Base-by-base conservation (phyloP, 2,888 invertebrate genomes). In the Ormyrus thymus region DNA sequence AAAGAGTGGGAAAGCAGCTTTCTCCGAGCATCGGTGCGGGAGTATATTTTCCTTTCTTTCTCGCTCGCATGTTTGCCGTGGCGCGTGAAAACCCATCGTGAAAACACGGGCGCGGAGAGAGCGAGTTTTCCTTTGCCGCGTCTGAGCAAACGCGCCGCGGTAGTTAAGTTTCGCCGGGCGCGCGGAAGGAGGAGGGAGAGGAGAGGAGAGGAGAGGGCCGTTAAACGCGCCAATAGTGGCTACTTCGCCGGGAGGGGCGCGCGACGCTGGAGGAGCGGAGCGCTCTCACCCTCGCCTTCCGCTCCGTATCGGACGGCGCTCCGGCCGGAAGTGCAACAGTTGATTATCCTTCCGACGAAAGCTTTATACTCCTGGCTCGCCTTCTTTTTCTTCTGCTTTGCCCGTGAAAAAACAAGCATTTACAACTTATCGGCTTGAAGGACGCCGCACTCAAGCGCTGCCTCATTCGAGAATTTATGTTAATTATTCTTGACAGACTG, bases 21-120 rank as follows among this genome's bases (percentile, higher is more conserved):
- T 83, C 83, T 76, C 83, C 84, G 82, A 83, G 82, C 82, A 83
- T 84, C 83, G 29, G 29, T 29, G 29, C 29, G 69, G 75, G 83
- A 77, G 81, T 82, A 81, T 83, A 83, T 85, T 86, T 86, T 87
- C 85, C 85, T 86, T 84, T 66, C 29, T 65, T 43, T 10, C 51
- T 8, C 55, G 48, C 64, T 13, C 53, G 7, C 46, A 13, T 72
- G 46, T 61, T 61, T 61, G 53, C 72, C 10, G 53, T 72, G 29
- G 56, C 43, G 46, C 56, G 74, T 29, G 65, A 65, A 64, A 74
- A 74, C 65, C 65, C 65, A 74, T 74, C 53, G 72, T 5, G 62
- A 29, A 65, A 62, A 50, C 58, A 43, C 50, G 29, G 6, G 10
- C 48, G 58, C 13, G 8, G 9, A 65, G 71, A 61, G 71, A 29